A percentile compares a stretch with the other conserved stretches of the same genome.
These are phyloP conservation scores for Siniperca chuatsi DNA, from an alignment of 2,113 vertebrate species.

Conservation along the genomic window DNA sequence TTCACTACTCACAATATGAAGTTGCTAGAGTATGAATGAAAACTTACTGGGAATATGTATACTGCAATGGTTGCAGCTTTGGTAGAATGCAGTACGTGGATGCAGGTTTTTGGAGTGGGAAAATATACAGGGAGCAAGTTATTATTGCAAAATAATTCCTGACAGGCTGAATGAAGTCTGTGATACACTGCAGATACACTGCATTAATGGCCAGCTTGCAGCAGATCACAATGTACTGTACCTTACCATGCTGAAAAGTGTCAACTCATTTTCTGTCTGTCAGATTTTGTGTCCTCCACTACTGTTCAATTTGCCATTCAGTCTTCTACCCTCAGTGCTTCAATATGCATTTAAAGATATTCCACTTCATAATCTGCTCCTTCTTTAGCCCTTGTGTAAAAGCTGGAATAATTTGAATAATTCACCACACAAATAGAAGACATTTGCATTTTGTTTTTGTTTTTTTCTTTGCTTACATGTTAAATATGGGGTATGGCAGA, in stretches of 20 bases:
- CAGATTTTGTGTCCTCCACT: conserved; percentile 13
- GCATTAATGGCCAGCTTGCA: conserved; percentile 19
- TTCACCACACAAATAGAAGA: conserved; percentile 34
- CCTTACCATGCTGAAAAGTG: conserved; percentile 1
- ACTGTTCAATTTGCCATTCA: conserved; percentile 29
- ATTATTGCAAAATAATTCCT: conserved; percentile 6
- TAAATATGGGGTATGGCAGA: conserved; percentile 40
- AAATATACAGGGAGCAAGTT: neutral
- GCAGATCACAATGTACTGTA: conserved; percentile 45
- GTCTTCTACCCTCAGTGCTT: conserved; percentile 29
- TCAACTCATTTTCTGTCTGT: conserved; percentile 27
- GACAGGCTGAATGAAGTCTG: neutral
- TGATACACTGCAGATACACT: neutral
- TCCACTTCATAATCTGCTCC: conserved; percentile 25
- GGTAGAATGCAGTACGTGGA: too few relatives aligned
- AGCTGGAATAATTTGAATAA: conserved; percentile 43
- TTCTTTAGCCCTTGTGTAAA: conserved; percentile 21
- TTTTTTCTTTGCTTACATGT: conserved; percentile 37
- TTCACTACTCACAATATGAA: neutral
- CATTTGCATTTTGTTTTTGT: conserved; percentile 51
- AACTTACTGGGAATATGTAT: neutral
- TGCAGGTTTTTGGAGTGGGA: conserved; percentile 7
- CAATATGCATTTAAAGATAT: conserved; percentile 41
- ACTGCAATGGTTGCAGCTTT: neutral
- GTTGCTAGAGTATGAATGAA: neutral